Conservation (phyloP, 2,113 vertebrate species). For the Ochotona princeps region DNA sequence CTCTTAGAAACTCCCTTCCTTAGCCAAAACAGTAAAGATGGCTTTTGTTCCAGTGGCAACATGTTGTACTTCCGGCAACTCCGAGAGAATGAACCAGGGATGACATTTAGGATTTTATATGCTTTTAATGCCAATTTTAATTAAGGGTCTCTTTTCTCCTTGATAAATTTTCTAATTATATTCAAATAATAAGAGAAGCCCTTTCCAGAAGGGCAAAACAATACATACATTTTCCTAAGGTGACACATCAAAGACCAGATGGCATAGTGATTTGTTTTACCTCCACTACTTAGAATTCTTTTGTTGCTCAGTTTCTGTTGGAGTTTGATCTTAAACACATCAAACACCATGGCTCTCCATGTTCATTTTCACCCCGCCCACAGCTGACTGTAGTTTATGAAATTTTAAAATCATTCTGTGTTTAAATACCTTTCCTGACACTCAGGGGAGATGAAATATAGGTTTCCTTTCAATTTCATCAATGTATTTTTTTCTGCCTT, state of each 20-base stretch:
- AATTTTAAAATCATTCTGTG: conserved; percentile 43
- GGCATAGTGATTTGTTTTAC: conserved; percentile 26
- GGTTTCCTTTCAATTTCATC: neutral
- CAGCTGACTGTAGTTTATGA: neutral
- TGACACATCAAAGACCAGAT: neutral
- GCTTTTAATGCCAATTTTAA: conserved; percentile 56
- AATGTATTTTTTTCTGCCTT: conserved; percentile 44
- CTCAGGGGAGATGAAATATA: neutral
- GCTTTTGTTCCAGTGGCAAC: conserved; percentile 15
- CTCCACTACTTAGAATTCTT: neutral
- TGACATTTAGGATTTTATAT: conserved; percentile 45
- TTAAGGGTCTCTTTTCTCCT: conserved; percentile 35
- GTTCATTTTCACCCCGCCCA: neutral
- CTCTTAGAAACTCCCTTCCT: neutral
- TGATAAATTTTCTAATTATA: conserved; percentile 50
- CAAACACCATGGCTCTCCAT: neutral
- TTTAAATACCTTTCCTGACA: neutral
- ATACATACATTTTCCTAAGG: conserved; percentile 17
- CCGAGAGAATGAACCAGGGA: neutral
- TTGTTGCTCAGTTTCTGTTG: neutral
- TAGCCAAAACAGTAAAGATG: conserved; percentile 33
- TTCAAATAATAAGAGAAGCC: conserved; percentile 43
- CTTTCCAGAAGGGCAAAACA: conserved; percentile 33
- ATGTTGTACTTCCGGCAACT: conserved; percentile 47
- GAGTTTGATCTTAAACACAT: neutral